Evolutionary conservation across 2,113 vertebrate genomes (phyloP), one percentile per base, ranked within the genome.

Genomic region (Scomber colias): DNA sequence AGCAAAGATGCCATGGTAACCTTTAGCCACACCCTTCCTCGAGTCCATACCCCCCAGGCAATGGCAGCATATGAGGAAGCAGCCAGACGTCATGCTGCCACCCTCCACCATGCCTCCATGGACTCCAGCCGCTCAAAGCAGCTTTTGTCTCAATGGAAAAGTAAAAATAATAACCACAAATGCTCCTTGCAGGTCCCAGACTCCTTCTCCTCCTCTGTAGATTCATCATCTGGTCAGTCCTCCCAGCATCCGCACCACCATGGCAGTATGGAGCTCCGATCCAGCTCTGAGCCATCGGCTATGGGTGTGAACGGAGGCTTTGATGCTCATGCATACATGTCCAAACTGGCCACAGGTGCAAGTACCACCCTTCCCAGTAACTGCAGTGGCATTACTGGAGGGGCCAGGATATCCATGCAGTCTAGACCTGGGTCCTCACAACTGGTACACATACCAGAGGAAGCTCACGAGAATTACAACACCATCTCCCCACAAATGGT

Each of bases 141-240:
- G 87, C 96, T 99, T 67, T 95, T 99, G 35, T 97, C 97, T 13
- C 98, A 99, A 79, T 99, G 98, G 98, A 99, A 98, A 91, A 98
- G 93, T 73, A 99, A 98, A 91, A 97, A 97, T 13, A 97, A 96
- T 83, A 96, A 88, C 80, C 94, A 97, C 5, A 98, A 98, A 87
- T 77, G 96, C 87, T 96, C 97, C 16, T 88, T 99, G 83, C 87
- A 88, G 55, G 75, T 88, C 11, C 87, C 93, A 2, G 90, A 93
- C 46, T 87, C 87, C 63, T 91, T 79, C 79, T 90, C 85, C 1
- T 89, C 91, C 0, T 90, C 90, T 31, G 51, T 85, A 70, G 98
- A 98, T 87, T 93, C 95, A 0, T 96, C 96, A 11, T 93, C 95
- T 4, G 95, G 95, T 14, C 96, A 96, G 60, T 96, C 96, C 1